Conservation (phyloP, 2,888 invertebrate species). For the Rambutsinella grinnellia region DNA sequence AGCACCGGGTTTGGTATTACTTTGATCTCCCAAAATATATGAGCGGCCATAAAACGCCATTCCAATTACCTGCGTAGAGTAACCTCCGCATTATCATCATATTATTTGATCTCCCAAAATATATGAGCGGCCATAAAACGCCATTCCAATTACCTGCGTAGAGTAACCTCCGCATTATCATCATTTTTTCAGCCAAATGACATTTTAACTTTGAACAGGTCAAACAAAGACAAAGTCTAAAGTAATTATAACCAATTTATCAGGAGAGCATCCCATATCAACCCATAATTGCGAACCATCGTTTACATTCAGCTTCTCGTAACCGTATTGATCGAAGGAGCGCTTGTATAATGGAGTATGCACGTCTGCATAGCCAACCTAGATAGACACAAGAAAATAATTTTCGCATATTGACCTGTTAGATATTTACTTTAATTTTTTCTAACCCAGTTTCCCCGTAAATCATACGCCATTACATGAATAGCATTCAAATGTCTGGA, state of each 20-base stretch:
- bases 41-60: conserved; percentile 91
- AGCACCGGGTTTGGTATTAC: conserved; percentile 68
- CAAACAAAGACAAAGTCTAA: neutral
- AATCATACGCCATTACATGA: conserved; percentile 53
- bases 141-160: conserved; percentile 75
- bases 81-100: too few species aligned
- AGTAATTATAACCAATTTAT: conserved; percentile 77
- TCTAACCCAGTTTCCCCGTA: conserved; percentile 53
- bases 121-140: conserved; percentile 89
- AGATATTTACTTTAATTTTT: neutral
- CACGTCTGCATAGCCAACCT: conserved; percentile 93
- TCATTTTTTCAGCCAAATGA: too few species aligned
- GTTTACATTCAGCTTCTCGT: conserved; percentile 90
- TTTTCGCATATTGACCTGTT: neutral
- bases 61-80: conserved; percentile 71
- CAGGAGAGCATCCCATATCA: conserved; percentile 87
- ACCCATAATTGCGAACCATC: conserved; percentile 91
- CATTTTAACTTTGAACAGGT: too few species aligned
- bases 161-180: too few species aligned
- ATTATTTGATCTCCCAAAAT: conserved; percentile 85
- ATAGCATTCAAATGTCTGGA: conserved; percentile 47
- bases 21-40: conserved; percentile 84
- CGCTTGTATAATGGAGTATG: conserved; percentile 89
- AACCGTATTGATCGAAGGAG: conserved; percentile 87
- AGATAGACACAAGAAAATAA: conserved; percentile 68